Base-by-base conservation (phyloP, 2,113 vertebrate species). In the Leptobrachium ailaonicum region DNA sequence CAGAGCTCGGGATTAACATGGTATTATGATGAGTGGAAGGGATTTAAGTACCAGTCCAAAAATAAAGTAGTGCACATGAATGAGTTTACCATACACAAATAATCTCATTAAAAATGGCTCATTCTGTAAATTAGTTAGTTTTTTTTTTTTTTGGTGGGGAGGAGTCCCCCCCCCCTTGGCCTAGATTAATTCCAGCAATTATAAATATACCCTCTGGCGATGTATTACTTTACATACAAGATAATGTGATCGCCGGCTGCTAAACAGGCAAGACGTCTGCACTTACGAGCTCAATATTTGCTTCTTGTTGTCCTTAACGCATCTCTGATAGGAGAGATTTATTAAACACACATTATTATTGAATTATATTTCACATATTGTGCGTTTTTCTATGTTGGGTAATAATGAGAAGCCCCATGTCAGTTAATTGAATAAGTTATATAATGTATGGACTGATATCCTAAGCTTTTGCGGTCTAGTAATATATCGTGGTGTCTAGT, bases 121-220 rank as follows among this genome's bases (percentile, higher is more conserved):
- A 12, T 3, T 60, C 56, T 60, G 56, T 60, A 60, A 60, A 58
- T 58, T 58, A 6, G 2, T 3, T 12, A 58, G 56, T 10, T 60
- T 12, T 60, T 60, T 60, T 60, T 50, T 50, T 32, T 32, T 32
- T 32, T 32, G 20, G 20, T 0, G 20, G 20, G 20, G 20, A 32
- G 20, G 20, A 32, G 20, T 32, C 20, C 20, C 20, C 20, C 20
- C 20, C 20, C 47, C 47, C 47, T 47, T 60, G 56, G 11, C 56
- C 56, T 60, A 60, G 56, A 60, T 60, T 60, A 12, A 13, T 60
- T 60, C 56, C 56, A 60, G 56, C 56, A 60, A 60, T 60, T 60
- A 60, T 54, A 54, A 54, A 54, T 54, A 54, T 3, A 12, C 56
- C 56, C 56, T 60, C 13, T 60, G 56, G 56, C 56, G 1, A 1